These are phyloP conservation scores for Cololabis saira DNA, from an alignment of 2,113 vertebrate species.

Conservation along the genomic window DNA sequence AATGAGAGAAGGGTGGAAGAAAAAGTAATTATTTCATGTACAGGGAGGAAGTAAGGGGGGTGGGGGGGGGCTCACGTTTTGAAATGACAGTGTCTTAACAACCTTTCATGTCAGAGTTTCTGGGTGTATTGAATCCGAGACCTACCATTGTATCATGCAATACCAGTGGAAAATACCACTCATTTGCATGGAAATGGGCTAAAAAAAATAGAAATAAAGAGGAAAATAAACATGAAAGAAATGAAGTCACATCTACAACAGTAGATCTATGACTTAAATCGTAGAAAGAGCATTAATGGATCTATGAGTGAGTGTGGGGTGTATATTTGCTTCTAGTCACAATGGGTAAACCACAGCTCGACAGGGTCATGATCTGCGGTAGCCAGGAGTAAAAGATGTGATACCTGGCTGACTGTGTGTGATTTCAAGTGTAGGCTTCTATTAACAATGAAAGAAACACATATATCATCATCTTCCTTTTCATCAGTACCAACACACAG, in stretches of 20 bases:
- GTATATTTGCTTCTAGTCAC: conserved; percentile 40
- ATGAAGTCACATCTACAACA: conserved; percentile 20
- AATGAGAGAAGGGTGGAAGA: conserved; percentile 11
- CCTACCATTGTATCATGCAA: conserved; percentile 7
- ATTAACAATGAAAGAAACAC: neutral
- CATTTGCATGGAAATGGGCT: conserved; percentile 35
- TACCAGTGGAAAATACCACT: conserved; percentile 26
- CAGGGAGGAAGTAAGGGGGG: conserved; percentile 16
- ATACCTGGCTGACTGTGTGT: conserved; percentile 6
- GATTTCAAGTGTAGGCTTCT: neutral
- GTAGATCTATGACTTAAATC: conserved; percentile 48
- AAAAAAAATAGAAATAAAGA: neutral
- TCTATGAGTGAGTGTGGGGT: conserved; percentile 27
- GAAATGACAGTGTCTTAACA: conserved; percentile 63
- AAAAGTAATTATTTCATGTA: conserved; percentile 43
- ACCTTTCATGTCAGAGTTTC: conserved; percentile 40
- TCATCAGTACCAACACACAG: neutral
- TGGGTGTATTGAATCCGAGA: conserved; percentile 31
- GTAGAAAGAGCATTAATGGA: conserved; percentile 30
- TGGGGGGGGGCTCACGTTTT: conserved; percentile 57
- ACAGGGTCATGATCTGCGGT: conserved; percentile 37
- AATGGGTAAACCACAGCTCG: conserved; percentile 49
- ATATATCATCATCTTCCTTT: neutral
- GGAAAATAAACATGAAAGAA: conserved; percentile 6
- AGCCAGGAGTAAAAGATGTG: conserved; percentile 19